phyloP scores from a whole-genome alignment of 2,888 invertebrate genomes.

The Tipula unca region DNA sequence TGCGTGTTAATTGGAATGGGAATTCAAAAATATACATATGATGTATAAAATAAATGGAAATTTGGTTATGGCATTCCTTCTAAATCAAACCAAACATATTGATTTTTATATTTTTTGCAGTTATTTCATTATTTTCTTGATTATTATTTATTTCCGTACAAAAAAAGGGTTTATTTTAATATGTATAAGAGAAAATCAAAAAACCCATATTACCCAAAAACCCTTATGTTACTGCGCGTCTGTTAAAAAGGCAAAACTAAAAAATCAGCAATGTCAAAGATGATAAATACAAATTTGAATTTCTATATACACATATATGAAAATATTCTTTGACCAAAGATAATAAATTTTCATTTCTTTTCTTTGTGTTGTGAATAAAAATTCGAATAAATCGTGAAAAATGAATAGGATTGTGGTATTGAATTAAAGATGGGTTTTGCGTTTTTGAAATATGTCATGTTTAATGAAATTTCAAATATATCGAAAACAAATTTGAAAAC shows the following conservation, averaged over 20 bases:
- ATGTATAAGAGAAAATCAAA: not conserved
- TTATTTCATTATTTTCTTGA: not conserved
- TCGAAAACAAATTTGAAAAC: not conserved
- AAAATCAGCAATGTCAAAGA: not conserved
- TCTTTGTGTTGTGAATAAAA: not conserved
- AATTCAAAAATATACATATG: not conserved
- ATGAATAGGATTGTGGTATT: not conserved
- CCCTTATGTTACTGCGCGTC: not conserved
- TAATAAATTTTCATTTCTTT: constrained; percentile 1
- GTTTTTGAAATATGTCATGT: not conserved
- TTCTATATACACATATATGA: not conserved
- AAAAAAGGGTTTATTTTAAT: not conserved
- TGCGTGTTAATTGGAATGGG: not conserved
- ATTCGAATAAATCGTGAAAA: not conserved
- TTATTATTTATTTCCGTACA: not conserved
- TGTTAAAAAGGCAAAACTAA: not conserved
- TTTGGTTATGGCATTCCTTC: not conserved
- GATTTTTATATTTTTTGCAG: not conserved
- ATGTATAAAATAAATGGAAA: not conserved
- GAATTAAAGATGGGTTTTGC: not conserved
- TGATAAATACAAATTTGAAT: not conserved
- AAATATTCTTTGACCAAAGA: not conserved
- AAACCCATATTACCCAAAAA: not conserved
- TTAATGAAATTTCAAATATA: not conserved
- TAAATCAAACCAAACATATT: not conserved